These are phyloP conservation scores for Melieria picta DNA, from an alignment of 2,888 invertebrate species.

Conservation along the genomic window DNA sequence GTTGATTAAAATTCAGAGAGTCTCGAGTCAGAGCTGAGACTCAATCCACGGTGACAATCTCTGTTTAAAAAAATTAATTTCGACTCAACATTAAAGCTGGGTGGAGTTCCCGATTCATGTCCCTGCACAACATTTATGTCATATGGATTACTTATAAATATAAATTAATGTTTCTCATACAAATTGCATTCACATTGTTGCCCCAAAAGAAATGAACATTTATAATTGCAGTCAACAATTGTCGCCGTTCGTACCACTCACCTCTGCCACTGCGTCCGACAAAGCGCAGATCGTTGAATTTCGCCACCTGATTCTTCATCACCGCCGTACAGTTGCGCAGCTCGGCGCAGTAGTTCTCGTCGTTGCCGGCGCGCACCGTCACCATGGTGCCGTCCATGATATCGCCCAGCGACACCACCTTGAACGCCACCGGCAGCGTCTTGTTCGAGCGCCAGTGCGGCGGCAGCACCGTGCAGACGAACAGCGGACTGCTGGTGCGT, in stretches of 20 bases:
- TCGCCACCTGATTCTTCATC: conserved; percentile 98
- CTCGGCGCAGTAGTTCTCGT: conserved; percentile 97
- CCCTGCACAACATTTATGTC: no score
- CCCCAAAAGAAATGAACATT: no score
- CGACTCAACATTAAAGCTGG: no score
- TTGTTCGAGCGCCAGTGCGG: conserved; percentile 99
- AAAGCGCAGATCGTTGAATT: conserved; percentile 98
- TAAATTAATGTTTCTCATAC: no score
- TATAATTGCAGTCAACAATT: no score
- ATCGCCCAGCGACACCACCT: conserved; percentile 93
- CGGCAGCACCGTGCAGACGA: conserved; percentile 94
- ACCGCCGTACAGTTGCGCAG: conserved; percentile 93
- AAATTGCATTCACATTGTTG: no score
- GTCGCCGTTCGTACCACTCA: conserved; percentile 68
- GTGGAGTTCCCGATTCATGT: no score
- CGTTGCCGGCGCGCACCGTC: conserved; percentile 95
- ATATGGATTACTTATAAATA: no score
- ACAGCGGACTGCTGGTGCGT: conserved; percentile 91
- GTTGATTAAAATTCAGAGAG: no score
- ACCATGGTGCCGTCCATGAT: conserved; percentile 96
- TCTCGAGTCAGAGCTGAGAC: no score
- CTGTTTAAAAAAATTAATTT: no score
- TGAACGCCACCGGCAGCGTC: conserved; percentile 96
- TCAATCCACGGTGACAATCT: no score
- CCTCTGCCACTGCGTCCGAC: conserved; percentile 99